Conservation (phyloP, 2,797 vertebrate genomes). For the Carcharodon carcharias region DNA sequence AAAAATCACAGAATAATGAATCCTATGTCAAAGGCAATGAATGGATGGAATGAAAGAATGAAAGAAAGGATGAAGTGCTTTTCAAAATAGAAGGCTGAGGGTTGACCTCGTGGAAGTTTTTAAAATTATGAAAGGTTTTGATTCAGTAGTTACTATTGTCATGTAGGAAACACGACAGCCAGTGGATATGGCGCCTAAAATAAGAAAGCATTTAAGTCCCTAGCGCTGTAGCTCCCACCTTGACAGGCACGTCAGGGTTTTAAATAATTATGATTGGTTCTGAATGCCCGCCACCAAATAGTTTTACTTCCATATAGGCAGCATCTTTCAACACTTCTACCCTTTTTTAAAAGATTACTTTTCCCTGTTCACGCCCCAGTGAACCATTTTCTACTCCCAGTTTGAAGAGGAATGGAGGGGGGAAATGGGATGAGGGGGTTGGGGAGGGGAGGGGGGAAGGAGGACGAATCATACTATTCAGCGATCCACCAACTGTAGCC, state of each 20-base stretch:
- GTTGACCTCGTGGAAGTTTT: background rate
- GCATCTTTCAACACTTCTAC: background rate
- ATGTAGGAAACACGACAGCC: background rate
- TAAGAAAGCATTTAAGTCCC: background rate
- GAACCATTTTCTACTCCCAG: background rate
- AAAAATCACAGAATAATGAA: background rate
- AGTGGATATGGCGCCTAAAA: background rate
- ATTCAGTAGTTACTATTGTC: background rate
- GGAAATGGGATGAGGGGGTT: background rate
- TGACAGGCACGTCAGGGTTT: background rate
- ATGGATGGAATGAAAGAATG: background rate
- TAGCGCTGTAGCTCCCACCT: background rate
- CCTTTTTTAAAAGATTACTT: background rate
- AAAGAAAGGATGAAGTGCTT: background rate
- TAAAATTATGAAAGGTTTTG: background rate
- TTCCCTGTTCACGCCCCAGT: background rate
- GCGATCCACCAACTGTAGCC: background rate
- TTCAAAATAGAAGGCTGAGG: background rate
- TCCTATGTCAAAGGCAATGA: background rate
- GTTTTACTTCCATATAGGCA: background rate
- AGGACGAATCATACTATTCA: background rate
- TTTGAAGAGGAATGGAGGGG: background rate
- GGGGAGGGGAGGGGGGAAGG: too few species aligned
- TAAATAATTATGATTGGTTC: background rate
- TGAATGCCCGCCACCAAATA: background rate